Percentiles rank a stretch among this genome's conserved stretches.
Evolutionary conservation across 2,113 vertebrate species (phyloP).

Genomic region (Sinocyclocheilus maitianheensis): DNA sequence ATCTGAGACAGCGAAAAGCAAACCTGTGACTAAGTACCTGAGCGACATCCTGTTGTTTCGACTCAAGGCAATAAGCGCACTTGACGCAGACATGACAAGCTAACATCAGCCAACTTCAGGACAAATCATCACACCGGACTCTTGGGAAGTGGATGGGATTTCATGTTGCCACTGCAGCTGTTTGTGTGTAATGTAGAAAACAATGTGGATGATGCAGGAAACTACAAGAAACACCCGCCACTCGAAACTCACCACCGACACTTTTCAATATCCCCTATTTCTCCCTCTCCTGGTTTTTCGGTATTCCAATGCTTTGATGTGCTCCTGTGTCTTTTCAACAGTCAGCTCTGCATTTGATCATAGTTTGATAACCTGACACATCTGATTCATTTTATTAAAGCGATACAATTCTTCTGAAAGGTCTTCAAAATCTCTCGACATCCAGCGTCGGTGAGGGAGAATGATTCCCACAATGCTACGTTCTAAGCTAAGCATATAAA

Average conservation of each 20-base stretch:
- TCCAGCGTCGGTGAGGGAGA: conserved; percentile 57
- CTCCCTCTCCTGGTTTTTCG: conserved; percentile 48
- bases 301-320: conserved; percentile 73
- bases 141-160: conserved; percentile 67
- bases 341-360: conserved; percentile 74
- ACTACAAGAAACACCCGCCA: conserved; percentile 9
- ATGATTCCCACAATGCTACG: conserved; percentile 55
- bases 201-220: conserved; percentile 66
- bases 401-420: conserved; percentile 67
- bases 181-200: conserved; percentile 66
- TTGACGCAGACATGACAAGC: conserved; percentile 79
- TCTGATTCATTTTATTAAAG: conserved; percentile 73
- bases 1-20: conserved; percentile 74
- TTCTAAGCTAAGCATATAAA: conserved; percentile 49
- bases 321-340: conserved; percentile 67
- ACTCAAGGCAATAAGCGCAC: conserved; percentile 74
- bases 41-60: conserved; percentile 68
- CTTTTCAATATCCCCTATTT: conserved; percentile 25
- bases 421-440: conserved; percentile 59
- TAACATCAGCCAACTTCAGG: conserved; percentile 75
- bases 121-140: conserved; percentile 73
- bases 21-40: conserved; percentile 76
- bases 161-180: conserved; percentile 52
- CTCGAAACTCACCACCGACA: background rate
- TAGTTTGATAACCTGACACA: conserved; percentile 72